Evolutionary conservation across 1,140 invertebrate species (phyloP).

Genomic region (Aplysia californica): DNA sequence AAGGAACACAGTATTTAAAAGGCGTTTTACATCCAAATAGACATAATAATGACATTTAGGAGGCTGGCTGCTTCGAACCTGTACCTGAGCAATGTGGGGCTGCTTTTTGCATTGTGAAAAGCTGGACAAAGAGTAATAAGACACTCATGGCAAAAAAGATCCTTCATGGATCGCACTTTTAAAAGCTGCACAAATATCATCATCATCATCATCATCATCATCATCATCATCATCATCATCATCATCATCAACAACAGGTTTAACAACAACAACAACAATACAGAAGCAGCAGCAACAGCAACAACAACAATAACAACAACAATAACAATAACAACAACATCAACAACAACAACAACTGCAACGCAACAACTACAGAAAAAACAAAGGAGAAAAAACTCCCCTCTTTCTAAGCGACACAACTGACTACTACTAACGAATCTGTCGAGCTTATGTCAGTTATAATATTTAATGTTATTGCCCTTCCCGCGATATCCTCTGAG

Average conservation of each 20-base stretch:
- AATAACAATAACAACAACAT: neutral
- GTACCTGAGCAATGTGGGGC: neutral
- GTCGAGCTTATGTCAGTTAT: no score
- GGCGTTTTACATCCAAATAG: no score
- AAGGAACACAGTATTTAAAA: no score
- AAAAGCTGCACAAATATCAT: neutral
- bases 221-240: neutral
- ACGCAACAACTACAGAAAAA: neutral
- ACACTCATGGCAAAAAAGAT: neutral
- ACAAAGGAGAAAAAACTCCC: no score
- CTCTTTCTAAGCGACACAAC: no score
- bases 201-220: neutral
- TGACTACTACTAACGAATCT: no score
- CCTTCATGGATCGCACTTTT: neutral
- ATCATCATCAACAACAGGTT: neutral
- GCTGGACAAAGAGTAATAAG: neutral
- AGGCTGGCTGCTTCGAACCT: neutral
- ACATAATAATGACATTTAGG: neutral
- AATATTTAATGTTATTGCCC: no score
- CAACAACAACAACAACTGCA: neutral
- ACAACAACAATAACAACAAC: neutral
- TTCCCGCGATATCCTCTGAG: no score
- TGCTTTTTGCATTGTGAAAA: neutral
- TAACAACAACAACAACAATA: neutral
- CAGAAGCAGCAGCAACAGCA: neutral